phyloP scores from a whole-genome alignment of 2,888 invertebrate species.

The Tipula confusa region DNA sequence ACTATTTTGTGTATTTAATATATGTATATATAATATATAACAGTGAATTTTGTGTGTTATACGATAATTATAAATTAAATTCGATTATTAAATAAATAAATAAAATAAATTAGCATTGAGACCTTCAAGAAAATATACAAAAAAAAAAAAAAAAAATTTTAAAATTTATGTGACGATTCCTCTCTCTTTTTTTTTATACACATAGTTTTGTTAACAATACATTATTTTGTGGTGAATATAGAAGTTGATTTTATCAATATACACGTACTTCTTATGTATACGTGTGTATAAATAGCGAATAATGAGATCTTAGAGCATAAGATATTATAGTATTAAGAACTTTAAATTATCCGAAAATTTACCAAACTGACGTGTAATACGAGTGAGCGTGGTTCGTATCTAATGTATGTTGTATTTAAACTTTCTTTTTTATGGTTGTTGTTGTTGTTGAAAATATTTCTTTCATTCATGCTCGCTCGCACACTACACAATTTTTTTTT shows the following conservation, averaged over 20 bases:
- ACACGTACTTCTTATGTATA: neutral
- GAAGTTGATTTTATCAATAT: neutral
- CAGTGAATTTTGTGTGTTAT: neutral
- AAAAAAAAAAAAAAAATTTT: neutral
- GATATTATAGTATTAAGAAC: neutral
- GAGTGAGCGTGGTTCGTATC: neutral
- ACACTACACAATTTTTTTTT: neutral
- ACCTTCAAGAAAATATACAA: neutral
- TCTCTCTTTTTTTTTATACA: neutral
- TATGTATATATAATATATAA: too few relatives aligned
- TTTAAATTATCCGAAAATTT: neutral
- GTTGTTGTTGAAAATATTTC: neutral
- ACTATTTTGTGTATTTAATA: neutral
- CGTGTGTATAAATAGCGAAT: neutral
- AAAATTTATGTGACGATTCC: neutral
- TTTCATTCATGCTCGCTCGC: neutral
- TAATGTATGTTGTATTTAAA: neutral
- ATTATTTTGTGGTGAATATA: neutral
- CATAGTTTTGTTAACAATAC: neutral
- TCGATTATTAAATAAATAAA: neutral
- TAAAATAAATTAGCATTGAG: conserved; percentile 5
- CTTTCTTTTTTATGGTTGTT: conserved; percentile 4
- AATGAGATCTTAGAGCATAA: neutral
- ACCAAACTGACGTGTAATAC: neutral
- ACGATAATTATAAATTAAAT: neutral